Evolutionary conservation across 2,888 invertebrate genomes (phyloP).

Genomic region (Dione juno): DNA sequence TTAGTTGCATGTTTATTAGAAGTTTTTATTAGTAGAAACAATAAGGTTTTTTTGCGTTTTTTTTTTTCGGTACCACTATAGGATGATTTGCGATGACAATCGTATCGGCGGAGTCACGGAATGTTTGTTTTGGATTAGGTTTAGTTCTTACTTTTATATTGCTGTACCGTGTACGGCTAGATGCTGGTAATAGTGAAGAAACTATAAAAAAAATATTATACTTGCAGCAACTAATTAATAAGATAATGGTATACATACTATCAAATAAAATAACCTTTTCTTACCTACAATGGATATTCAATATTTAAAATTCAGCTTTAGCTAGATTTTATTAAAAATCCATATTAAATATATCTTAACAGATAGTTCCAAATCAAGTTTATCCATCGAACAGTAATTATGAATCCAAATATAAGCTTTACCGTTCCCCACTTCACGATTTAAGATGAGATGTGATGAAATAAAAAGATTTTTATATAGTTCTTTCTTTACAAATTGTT

Average conservation of each 20-base stretch:
- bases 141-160: constrained; percentile 45
- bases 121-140: constrained; percentile 63
- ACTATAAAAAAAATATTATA: neutral
- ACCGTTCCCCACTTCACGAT: neutral
- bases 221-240: neutral
- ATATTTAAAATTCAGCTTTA: no score
- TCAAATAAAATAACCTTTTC: neutral
- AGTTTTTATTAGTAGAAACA: constrained; percentile 82
- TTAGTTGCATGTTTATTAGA: constrained; percentile 84
- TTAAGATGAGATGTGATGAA: constrained; percentile 7
- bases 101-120: constrained; percentile 70
- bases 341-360: neutral
- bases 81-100: constrained; percentile 71
- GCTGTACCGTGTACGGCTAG: constrained; percentile 13
- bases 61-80: constrained; percentile 45
- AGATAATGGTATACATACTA: no score
- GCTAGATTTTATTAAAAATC: neutral
- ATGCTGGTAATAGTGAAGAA: neutral
- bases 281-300: no score
- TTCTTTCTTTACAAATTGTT: neutral
- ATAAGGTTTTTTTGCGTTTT: constrained; percentile 64
- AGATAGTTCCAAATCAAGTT: neutral
- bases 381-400: neutral
- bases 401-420: constrained; percentile 8
- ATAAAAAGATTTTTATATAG: constrained; percentile 5